A percentile compares a stretch with the other conserved stretches of the same genome.
phyloP scores from a whole-genome alignment of 1,140 invertebrate genomes.

The Drosophila ambigua region DNA sequence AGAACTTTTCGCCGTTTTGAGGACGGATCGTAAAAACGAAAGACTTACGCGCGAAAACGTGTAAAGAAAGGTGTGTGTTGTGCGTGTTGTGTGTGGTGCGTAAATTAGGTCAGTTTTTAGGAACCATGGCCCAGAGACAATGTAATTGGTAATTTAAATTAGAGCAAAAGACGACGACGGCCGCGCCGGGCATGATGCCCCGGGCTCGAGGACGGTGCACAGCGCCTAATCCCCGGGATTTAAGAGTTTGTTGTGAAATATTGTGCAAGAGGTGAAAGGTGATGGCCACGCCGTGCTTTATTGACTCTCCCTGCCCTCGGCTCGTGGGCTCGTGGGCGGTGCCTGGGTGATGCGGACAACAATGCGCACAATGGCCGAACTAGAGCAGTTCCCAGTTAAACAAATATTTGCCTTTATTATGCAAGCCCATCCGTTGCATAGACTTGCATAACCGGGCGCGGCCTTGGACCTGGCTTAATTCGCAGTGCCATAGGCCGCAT shows the following conservation, averaged over 20 bases:
- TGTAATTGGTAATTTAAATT: slow-evolving; percentile 66
- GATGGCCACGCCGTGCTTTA: slow-evolving; percentile 25
- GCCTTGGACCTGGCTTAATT: slow-evolving; percentile 53
- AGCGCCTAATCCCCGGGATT: slow-evolving; percentile 67
- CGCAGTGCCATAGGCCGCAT: slow-evolving; percentile 23
- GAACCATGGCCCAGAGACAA: slow-evolving; percentile 55
- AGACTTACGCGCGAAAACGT: slow-evolving; percentile 34
- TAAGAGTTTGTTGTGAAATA: slow-evolving; percentile 61
- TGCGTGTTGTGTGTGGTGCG: slow-evolving; percentile 14
- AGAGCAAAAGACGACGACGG: slow-evolving; percentile 63
- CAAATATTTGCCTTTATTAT: slow-evolving; percentile 71
- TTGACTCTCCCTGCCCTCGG: slow-evolving; percentile 35
- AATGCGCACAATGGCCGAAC: slow-evolving; percentile 59
- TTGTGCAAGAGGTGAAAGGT: slow-evolving; percentile 67
- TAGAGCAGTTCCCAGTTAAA: slow-evolving; percentile 75
- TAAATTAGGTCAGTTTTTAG: slow-evolving; percentile 77
- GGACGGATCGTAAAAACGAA: slow-evolving; percentile 54
- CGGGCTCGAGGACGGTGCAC: slow-evolving; percentile 35
- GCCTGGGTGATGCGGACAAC: slow-evolving; percentile 50
- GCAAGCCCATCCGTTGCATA: slow-evolving; percentile 76
- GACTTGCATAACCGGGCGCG: slow-evolving; percentile 72
- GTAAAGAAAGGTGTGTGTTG: slow-evolving; percentile 50
- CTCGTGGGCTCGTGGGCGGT: slow-evolving; percentile 60
- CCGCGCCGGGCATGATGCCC: slow-evolving; percentile 26
- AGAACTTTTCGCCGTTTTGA: slow-evolving; percentile 50